phyloP scores from a whole-genome alignment of 1,140 invertebrate genomes.

The Drosophila bocki region DNA sequence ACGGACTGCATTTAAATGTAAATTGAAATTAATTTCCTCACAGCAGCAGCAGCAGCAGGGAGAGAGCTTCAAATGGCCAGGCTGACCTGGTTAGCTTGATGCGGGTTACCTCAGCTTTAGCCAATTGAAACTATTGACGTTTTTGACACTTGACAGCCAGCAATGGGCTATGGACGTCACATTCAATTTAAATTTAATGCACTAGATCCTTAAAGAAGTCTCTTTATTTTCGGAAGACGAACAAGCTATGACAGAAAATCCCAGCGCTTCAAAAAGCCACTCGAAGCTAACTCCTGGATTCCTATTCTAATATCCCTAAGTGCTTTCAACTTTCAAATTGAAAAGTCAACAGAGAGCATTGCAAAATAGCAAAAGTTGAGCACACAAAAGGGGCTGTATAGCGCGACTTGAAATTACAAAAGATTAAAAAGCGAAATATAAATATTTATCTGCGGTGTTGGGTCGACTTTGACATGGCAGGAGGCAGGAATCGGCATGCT shows the following conservation, averaged over 20 bases:
- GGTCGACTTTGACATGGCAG: constrained; percentile 45
- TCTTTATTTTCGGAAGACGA: constrained; percentile 15
- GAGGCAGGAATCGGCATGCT: constrained; percentile 56
- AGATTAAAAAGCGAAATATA: constrained; percentile 84
- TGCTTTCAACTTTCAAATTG: constrained; percentile 82
- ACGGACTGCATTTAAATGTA: constrained; percentile 78
- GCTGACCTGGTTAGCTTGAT: constrained; percentile 60
- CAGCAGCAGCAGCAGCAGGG: constrained; percentile 6
- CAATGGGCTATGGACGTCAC: constrained; percentile 12
- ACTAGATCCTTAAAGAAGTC: constrained; percentile 19
- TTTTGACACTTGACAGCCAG: constrained; percentile 59
- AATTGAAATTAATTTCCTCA: constrained; percentile 79
- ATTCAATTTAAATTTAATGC: constrained; percentile 49
- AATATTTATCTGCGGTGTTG: constrained; percentile 79
- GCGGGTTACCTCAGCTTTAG: constrained; percentile 43
- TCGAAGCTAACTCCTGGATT: constrained; percentile 64
- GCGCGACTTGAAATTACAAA: constrained; percentile 82
- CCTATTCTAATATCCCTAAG: constrained; percentile 80
- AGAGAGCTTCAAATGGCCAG: constrained; percentile 55
- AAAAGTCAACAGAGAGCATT: constrained; percentile 80
- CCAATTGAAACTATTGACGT: constrained; percentile 2
- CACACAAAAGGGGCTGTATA: constrained; percentile 39
- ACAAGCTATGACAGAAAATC: constrained; percentile 47
- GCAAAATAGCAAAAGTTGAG: constrained; percentile 72
- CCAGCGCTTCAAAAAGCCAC: constrained; percentile 53